Conservation (phyloP, 2,888 invertebrate species). For the Entomobrya multifasciata region DNA sequence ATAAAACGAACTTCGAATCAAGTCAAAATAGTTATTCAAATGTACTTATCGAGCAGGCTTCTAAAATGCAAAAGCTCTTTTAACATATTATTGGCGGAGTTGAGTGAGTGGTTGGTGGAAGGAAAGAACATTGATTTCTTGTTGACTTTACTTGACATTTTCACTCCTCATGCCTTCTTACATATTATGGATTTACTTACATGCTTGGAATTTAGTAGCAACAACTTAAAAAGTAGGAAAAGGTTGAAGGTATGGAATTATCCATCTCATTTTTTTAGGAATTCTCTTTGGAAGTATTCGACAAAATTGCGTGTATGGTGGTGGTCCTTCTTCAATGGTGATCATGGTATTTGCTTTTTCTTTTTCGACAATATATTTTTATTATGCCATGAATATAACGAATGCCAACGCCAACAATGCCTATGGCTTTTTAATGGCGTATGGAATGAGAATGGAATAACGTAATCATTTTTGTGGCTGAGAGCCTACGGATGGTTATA, state of each 20-base stretch:
- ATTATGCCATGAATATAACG: neutral
- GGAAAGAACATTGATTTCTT: conserved; percentile 31
- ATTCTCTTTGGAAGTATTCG: neutral
- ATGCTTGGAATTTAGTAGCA: too few species aligned
- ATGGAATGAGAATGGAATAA: too few species aligned
- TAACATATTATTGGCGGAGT: too few species aligned
- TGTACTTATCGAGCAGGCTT: neutral
- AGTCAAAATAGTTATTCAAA: too few species aligned
- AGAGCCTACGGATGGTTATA: too few species aligned
- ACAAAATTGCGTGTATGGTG: neutral
- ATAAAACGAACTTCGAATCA: too few species aligned
- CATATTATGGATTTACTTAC: too few species aligned
- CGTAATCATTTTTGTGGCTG: too few species aligned
- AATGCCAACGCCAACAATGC: too few species aligned
- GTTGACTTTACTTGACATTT: conserved; percentile 11
- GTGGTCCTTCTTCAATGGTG: neutral
- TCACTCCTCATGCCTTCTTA: neutral
- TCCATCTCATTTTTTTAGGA: neutral
- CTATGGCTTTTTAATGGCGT: too few species aligned
- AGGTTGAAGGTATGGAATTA: neutral
- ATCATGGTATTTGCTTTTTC: neutral
- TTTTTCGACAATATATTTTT: too few species aligned
- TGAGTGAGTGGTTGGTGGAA: neutral
- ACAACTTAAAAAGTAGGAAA: neutral
- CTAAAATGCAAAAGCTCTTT: too few species aligned